Conservation (phyloP, 2,888 invertebrate species). For the Actias luna region DNA sequence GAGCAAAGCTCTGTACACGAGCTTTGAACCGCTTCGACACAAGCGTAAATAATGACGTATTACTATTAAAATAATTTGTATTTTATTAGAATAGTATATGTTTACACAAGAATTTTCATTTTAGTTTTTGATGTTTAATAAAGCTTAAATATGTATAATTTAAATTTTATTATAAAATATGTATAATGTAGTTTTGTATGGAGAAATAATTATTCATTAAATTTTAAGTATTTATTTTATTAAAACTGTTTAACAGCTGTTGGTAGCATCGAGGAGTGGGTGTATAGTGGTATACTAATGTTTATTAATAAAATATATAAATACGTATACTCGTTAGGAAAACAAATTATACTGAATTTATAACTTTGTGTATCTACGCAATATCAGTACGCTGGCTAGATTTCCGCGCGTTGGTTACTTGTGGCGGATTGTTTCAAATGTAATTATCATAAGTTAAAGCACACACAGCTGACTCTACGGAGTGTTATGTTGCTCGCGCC, state of each 20-base stretch:
- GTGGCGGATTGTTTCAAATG: slow-evolving; percentile 58
- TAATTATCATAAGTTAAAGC: slow-evolving; percentile 74
- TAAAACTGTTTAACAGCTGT: not conserved
- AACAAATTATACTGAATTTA: slow-evolving; percentile 18
- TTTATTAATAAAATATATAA: not conserved
- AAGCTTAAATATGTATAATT: not conserved
- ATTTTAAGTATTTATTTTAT: not conserved
- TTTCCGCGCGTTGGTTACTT: slow-evolving; percentile 39
- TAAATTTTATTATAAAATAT: no score
- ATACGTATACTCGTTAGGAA: not conserved
- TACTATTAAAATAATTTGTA: not conserved
- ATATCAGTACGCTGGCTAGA: slow-evolving; percentile 16
- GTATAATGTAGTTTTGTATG: no score
- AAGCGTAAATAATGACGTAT: slow-evolving; percentile 24
- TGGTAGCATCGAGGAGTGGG: not conserved
- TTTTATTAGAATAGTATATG: slow-evolving; percentile 12
- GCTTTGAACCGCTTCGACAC: slow-evolving; percentile 39
- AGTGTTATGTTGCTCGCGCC: slow-evolving; percentile 44
- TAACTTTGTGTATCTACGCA: slow-evolving; percentile 25
- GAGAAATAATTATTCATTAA: no score
- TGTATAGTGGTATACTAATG: not conserved
- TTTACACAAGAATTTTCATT: slow-evolving; percentile 17
- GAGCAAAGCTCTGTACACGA: slow-evolving; percentile 33
- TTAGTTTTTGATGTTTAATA: slow-evolving; percentile 18
- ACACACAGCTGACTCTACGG: slow-evolving; percentile 53